Evolutionary conservation across 2,113 vertebrate genomes (phyloP).

Genomic region (Proterorhinus semilunaris): DNA sequence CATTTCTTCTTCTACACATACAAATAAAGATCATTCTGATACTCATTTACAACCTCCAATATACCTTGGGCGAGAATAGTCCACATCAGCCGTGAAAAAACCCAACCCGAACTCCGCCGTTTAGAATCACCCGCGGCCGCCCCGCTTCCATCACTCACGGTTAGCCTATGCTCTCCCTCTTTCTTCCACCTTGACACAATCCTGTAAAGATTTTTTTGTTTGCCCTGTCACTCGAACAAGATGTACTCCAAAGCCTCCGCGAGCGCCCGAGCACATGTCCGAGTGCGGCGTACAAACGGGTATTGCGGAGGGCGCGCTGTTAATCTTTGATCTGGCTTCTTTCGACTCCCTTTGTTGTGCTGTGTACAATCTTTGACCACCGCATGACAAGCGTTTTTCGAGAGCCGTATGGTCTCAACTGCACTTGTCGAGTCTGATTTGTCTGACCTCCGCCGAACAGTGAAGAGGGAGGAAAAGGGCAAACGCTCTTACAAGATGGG

Average conservation of each 20-base stretch:
- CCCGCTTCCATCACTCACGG: neutral
- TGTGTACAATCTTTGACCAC: conserved; percentile 1
- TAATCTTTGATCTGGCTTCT: conserved; percentile 9
- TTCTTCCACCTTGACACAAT: neutral
- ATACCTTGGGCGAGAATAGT: neutral
- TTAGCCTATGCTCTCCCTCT: conserved; percentile 1
- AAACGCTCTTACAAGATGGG: neutral
- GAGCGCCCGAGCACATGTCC: neutral
- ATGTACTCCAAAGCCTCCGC: neutral
- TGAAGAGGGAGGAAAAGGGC: conserved; percentile 1
- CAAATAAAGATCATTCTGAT: no score
- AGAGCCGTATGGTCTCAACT: conserved; percentile 26
- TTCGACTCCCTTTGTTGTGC: conserved; percentile 9
- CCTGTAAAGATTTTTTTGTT: neutral
- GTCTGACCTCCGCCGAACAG: conserved; percentile 16
- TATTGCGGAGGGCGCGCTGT: neutral
- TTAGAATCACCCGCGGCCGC: neutral
- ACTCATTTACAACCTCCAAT: no score
- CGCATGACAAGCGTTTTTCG: conserved; percentile 26
- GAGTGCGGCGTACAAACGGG: neutral
- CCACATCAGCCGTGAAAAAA: neutral
- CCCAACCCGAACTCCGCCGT: neutral
- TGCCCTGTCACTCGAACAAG: conserved; percentile 3
- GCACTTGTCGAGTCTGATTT: conserved; percentile 22
- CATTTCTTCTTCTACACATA: no score